A percentile compares a stretch with the other conserved stretches of the same genome.
Conservation (phyloP, 2,797 vertebrate genomes). For the Nasua narica region DNA sequence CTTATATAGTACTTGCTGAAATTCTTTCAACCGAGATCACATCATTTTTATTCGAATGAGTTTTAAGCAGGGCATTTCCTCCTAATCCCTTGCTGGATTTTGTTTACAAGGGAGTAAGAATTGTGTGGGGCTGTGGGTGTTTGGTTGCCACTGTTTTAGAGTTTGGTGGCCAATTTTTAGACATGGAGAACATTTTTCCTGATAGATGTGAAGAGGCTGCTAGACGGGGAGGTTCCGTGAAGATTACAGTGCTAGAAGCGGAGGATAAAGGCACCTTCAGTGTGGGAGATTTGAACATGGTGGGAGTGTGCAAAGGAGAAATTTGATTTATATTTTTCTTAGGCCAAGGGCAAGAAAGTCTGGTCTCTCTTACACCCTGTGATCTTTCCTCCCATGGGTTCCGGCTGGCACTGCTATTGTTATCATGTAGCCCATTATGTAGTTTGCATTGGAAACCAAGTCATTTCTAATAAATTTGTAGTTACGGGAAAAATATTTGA, state of each 20-base stretch:
- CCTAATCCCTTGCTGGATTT: neutral
- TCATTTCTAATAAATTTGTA: neutral
- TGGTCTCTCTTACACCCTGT: neutral
- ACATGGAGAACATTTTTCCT: neutral
- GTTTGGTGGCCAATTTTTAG: neutral
- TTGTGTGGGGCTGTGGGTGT: neutral
- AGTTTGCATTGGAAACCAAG: slow-evolving; percentile 2
- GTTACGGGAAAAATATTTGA: neutral
- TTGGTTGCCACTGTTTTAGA: neutral
- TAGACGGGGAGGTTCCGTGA: neutral
- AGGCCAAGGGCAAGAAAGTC: neutral
- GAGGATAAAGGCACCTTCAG: neutral
- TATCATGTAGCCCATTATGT: neutral
- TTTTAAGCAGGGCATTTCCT: neutral
- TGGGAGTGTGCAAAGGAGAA: neutral
- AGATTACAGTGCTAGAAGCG: neutral
- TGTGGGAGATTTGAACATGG: neutral
- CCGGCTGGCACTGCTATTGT: neutral
- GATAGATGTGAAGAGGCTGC: neutral
- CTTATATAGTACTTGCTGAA: neutral
- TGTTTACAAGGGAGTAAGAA: neutral
- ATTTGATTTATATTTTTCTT: neutral
- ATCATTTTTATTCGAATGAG: neutral
- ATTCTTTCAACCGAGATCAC: neutral
- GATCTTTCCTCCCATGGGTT: neutral